A percentile compares a stretch with the other conserved stretches of the same genome.
Evolutionary conservation across 2,113 vertebrate species (phyloP).

Genomic region (Oncorhynchus gorbuscha): DNA sequence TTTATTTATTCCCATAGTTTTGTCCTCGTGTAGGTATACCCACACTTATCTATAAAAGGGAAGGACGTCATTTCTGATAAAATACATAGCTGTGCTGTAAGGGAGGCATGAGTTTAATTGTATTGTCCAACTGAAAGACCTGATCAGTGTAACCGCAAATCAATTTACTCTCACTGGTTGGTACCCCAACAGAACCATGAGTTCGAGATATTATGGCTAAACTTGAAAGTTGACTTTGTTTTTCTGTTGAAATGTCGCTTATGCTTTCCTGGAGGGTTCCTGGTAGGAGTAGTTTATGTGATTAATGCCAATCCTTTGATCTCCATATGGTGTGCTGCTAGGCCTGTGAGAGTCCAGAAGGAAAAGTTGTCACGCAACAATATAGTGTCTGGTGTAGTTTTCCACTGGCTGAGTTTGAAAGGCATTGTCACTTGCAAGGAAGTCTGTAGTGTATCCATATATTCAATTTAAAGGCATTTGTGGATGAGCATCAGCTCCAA

Average conservation of each 20-base stretch:
- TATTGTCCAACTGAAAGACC: neutral
- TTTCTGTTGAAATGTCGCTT: conserved; percentile 23
- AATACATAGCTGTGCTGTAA: too few relatives aligned
- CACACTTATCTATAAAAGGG: neutral
- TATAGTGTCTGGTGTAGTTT: neutral
- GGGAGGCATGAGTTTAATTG: too few relatives aligned
- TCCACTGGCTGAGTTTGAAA: neutral
- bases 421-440: neutral
- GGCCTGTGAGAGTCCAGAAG: neutral
- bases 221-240: neutral
- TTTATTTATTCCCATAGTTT: neutral
- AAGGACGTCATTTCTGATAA: neutral
- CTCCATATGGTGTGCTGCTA: conserved; percentile 51
- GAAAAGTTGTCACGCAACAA: neutral
- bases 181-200: too few relatives aligned
- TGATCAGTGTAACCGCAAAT: neutral
- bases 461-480: neutral
- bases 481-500: neutral
- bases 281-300: conserved; percentile 47
- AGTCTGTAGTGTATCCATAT: neutral
- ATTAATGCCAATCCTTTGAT: conserved; percentile 60
- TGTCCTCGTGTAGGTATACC: neutral
- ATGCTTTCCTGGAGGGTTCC: conserved; percentile 22
- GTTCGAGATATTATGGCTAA: neutral
- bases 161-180: too few relatives aligned